Base-by-base conservation (phyloP, 2,113 vertebrate species). In the Athene cunicularia region DNA sequence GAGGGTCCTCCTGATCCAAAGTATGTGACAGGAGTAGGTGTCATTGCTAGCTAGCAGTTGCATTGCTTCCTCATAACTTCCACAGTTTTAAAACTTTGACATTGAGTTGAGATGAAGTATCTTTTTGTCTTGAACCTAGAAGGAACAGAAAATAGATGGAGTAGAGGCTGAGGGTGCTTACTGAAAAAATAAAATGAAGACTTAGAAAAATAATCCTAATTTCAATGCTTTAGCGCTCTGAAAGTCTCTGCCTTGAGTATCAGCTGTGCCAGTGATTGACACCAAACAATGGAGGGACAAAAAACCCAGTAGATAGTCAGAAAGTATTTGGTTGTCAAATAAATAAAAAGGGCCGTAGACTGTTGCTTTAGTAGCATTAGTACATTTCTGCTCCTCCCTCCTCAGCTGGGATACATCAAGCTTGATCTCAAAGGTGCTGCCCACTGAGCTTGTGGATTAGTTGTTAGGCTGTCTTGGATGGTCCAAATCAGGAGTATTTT, bases 191-290 rank as follows among this genome's bases (percentile, higher is more conserved):
- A 93, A 97, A 96, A 90, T 35, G 6, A 89, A 95, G 81, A 68
- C 39, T 91, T 90, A 90, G 83, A 91, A 86, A 95, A 93, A 94
- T 94, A 97, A 96, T 96, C 81, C 70, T 67, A 4, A 75, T 94
- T 96, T 93, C 95, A 95, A 79, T 94, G 64, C 84, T 30, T 87
- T 53, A 88, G 80, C 49, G 12, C 90, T 96, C 72, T 82, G 53
- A 85, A 96, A 96, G 96, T 94, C 93, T 95, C 90, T 82, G 76
- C 70, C 73, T 96, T 2, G 0, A 89, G 72, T 91, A 81, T 72
- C 70, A 91, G 1, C 70, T 91, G 60, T 94, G 47, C 20, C 26
- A 60, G 47, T 73, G 66, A 85, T 60, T 93, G 89, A 87, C 93
- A 91, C 33, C 74, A 89, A 76, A 93, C 77, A 96, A 85, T 64